Conservation (phyloP, 2,888 invertebrate species). For the Calliphora vomitoria region DNA sequence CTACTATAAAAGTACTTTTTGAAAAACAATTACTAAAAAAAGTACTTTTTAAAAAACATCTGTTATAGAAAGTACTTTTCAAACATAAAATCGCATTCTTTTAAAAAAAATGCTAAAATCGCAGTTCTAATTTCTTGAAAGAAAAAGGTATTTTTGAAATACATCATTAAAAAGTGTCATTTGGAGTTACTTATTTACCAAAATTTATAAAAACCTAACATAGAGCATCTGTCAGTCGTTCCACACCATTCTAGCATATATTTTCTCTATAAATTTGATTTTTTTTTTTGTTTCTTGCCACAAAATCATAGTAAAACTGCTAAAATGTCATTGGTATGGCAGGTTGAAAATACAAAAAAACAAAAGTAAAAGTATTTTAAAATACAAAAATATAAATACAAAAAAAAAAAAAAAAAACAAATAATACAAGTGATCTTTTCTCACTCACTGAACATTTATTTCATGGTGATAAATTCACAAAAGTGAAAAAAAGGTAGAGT, state of each 20-base stretch:
- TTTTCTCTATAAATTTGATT: neutral
- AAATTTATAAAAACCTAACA: too few species aligned
- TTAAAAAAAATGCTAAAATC: too few species aligned
- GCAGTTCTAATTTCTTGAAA: too few species aligned
- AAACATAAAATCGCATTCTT: too few species aligned
- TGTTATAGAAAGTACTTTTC: too few species aligned
- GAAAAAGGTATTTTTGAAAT: too few species aligned
- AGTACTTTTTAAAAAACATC: too few species aligned
- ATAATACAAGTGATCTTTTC: conserved; percentile 60
- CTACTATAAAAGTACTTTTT: too few species aligned
- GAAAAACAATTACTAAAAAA: too few species aligned
- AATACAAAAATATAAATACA: conserved; percentile 6
- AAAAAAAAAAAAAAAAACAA: conserved; percentile 36
- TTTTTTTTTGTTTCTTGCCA: conserved; percentile 4
- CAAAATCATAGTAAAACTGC: neutral
- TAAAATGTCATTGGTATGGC: conserved; percentile 51
- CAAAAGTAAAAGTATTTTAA: conserved; percentile 68
- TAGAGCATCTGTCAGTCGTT: neutral
- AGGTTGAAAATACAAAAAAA: conserved; percentile 29
- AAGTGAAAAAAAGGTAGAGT: conserved; percentile 55
- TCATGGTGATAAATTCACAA: conserved; percentile 70
- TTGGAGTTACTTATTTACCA: too few species aligned
- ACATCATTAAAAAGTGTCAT: too few species aligned
- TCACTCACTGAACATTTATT: conserved; percentile 54
- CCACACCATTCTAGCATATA: neutral